Evolutionary conservation across 2,113 vertebrate species (phyloP).

Genomic region (Thamnaconus septentrionalis): DNA sequence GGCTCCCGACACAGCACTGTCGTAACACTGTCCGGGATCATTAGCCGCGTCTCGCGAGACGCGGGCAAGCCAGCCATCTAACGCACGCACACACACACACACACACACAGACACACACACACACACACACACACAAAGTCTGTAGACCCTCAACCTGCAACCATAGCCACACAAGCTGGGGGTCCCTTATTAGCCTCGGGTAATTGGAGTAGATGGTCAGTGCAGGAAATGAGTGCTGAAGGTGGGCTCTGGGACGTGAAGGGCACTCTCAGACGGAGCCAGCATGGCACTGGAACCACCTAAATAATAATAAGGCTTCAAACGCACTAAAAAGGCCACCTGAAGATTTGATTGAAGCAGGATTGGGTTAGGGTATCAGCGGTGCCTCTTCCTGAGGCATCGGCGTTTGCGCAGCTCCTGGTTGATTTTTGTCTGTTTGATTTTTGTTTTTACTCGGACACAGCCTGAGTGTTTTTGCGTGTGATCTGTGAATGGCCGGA

Average conservation of each 20-base stretch:
- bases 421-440: too few relatives aligned
- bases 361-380: too few relatives aligned
- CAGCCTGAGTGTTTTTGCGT: conserved; percentile 5
- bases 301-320: too few relatives aligned
- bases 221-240: conserved; percentile 92
- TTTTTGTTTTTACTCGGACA: conserved; percentile 4
- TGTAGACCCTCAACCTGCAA: conserved; percentile 48
- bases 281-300: too few relatives aligned
- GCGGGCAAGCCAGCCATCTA: conserved; percentile 53
- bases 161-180: conserved; percentile 60
- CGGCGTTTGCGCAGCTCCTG: not conserved
- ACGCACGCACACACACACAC: conserved; percentile 56
- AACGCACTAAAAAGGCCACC: too few relatives aligned
- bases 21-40: conserved; percentile 81
- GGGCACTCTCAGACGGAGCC: conserved; percentile 36
- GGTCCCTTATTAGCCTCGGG: conserved; percentile 88
- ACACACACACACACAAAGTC: conserved; percentile 35
- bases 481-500: conserved; percentile 9
- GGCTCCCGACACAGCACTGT: conserved; percentile 76
- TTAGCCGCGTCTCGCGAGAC: conserved; percentile 87
- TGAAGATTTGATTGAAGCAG: too few relatives aligned
- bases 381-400: too few relatives aligned
- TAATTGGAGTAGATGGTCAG: conserved; percentile 83
- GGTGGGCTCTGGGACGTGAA: conserved; percentile 64
- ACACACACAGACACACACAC: conserved; percentile 44